Conservation (phyloP, 2,113 vertebrate species). For the Pterophyllum scalare region DNA sequence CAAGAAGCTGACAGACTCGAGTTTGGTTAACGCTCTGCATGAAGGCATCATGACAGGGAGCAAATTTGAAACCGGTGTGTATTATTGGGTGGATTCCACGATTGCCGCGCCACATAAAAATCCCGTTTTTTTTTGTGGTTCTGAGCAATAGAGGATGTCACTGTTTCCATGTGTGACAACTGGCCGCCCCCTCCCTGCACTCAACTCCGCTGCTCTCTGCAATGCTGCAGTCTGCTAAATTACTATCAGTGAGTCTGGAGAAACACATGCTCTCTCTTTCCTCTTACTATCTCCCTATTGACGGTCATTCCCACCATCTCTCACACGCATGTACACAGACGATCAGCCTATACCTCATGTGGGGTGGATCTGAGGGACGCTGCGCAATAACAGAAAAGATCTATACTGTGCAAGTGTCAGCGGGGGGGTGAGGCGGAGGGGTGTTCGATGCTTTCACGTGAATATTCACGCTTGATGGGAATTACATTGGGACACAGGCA, state of each 20-base stretch:
- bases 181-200: constrained; percentile 54
- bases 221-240: constrained; percentile 79
- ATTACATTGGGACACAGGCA: constrained; percentile 44
- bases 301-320: constrained; percentile 28
- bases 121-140: constrained; percentile 14
- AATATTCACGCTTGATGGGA: constrained; percentile 64
- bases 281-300: constrained; percentile 30
- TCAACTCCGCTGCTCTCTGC: constrained; percentile 66
- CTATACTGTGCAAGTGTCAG: constrained; percentile 17
- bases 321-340: constrained; percentile 22
- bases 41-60: constrained; percentile 10
- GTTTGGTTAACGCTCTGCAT: not conserved
- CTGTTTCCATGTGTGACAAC: constrained; percentile 65
- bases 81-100: constrained; percentile 13
- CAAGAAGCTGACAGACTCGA: not conserved
- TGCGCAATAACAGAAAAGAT: not conserved
- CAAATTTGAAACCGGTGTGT: not conserved
- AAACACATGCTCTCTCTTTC: constrained; percentile 68
- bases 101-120: constrained; percentile 20
- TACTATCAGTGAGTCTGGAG: constrained; percentile 72
- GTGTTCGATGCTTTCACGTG: constrained; percentile 36
- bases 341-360: constrained; percentile 14
- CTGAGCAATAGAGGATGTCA: constrained; percentile 53
- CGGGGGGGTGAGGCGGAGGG: not conserved
- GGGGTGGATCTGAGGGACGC: not conserved